Percentiles rank a stretch among this genome's conserved stretches.
These are phyloP conservation scores for Clusia tigrina DNA, from an alignment of 2,888 invertebrate species.

Conservation along the genomic window DNA sequence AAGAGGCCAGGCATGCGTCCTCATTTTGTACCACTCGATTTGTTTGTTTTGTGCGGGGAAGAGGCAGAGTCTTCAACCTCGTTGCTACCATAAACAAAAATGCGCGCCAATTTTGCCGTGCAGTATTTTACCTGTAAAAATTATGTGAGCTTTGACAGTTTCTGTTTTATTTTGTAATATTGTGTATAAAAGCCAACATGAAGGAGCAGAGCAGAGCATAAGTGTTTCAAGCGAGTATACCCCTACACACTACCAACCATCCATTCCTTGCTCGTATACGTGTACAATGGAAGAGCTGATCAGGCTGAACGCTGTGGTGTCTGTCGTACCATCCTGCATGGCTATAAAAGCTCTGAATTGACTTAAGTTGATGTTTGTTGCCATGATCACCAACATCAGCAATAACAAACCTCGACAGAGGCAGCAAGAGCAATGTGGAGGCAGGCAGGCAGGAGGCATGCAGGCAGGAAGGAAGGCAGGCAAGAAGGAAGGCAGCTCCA, in stretches of 20 bases:
- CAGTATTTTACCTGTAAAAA: too few relatives aligned
- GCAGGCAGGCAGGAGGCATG: neutral
- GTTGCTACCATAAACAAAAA: too few relatives aligned
- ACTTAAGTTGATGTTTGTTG: slow-evolving; percentile 25
- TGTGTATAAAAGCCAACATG: too few relatives aligned
- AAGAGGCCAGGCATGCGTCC: too few relatives aligned
- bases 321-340: neutral
- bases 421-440: slow-evolving; percentile 1
- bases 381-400: slow-evolving; percentile 20
- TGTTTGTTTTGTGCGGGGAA: too few relatives aligned
- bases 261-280: too few relatives aligned
- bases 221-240: neutral
- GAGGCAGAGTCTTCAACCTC: too few relatives aligned
- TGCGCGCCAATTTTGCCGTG: too few relatives aligned
- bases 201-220: slow-evolving; percentile 4
- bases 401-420: neutral
- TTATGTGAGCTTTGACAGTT: too few relatives aligned
- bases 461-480: neutral
- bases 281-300: too few relatives aligned
- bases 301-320: neutral
- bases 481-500: neutral
- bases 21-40: too few relatives aligned
- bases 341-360: slow-evolving; percentile 16
- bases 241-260: neutral
- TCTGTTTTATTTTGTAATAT: too few relatives aligned